Conservation (phyloP, 2,797 vertebrate genomes). For the Sebastiscus albofasciatus region DNA sequence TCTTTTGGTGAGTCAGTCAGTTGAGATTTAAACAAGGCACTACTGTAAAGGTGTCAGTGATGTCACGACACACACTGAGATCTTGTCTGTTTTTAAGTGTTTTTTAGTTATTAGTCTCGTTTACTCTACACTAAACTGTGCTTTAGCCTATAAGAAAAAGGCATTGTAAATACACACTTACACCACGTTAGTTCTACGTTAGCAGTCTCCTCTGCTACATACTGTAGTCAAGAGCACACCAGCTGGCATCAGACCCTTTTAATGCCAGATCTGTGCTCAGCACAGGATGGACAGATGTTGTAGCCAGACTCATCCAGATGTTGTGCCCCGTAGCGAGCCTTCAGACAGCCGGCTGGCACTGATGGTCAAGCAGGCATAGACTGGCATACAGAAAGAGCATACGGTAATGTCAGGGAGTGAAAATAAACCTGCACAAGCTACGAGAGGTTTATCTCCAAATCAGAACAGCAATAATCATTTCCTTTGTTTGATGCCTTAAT, state of each 20-base stretch:
- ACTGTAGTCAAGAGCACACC: slow-evolving; percentile 8
- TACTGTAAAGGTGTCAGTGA: neutral
- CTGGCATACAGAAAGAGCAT: neutral
- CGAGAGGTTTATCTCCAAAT: neutral
- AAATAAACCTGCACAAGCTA: neutral
- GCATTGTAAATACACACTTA: slow-evolving; percentile 14
- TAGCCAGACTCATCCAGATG: slow-evolving; percentile 50
- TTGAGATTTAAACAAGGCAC: neutral
- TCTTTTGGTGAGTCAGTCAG: neutral
- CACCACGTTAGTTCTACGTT: slow-evolving; percentile 28
- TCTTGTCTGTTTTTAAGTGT: slow-evolving; percentile 9
- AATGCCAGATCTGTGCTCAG: slow-evolving; percentile 26
- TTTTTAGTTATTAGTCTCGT: slow-evolving; percentile 16
- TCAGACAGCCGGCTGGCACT: slow-evolving; percentile 46
- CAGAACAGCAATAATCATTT: neutral
- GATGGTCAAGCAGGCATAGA: slow-evolving; percentile 17
- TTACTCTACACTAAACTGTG: slow-evolving; percentile 4
- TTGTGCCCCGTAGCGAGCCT: slow-evolving; percentile 31
- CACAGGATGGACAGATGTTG: slow-evolving; percentile 52
- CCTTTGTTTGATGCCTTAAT: neutral
- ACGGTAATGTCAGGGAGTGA: neutral
- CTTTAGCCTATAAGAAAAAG: slow-evolving; percentile 1
- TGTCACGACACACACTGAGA: neutral
- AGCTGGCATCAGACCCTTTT: slow-evolving; percentile 39
- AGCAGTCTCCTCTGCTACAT: slow-evolving; percentile 2